These are phyloP conservation scores for Diorhabda sublineata DNA, from an alignment of 1,140 invertebrate genomes.

Conservation along the genomic window DNA sequence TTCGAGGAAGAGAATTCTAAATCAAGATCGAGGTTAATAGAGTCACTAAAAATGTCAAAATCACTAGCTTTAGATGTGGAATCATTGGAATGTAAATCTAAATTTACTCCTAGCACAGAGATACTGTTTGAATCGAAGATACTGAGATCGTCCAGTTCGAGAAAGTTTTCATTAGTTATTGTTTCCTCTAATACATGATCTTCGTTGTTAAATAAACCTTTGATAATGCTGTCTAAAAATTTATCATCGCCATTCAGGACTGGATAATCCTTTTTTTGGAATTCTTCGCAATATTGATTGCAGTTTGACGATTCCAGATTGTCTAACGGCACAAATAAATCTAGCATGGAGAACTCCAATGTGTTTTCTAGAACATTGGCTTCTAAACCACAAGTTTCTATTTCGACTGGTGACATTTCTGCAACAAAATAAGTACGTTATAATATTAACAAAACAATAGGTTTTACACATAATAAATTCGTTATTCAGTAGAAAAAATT, in stretches of 20 bases:
- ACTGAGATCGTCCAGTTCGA: conserved; percentile 22
- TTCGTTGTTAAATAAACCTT: conserved; percentile 27
- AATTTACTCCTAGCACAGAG: conserved; percentile 37
- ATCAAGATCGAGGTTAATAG: conserved; percentile 19
- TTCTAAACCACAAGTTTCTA: conserved; percentile 6
- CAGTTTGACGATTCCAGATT: conserved; percentile 23
- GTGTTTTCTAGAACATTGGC: conserved; percentile 18
- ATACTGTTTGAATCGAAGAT: conserved; percentile 29
- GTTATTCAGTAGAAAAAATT: too few species aligned
- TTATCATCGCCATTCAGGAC: conserved; percentile 31
- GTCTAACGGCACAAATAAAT: conserved; percentile 28
- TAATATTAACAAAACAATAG: too few species aligned
- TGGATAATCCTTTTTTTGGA: conserved; percentile 12
- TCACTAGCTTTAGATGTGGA: conserved; percentile 7
- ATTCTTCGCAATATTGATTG: conserved; percentile 11
- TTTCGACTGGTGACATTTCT: background rate
- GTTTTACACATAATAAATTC: too few species aligned
- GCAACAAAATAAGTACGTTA: background rate
- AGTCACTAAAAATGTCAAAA: conserved; percentile 20
- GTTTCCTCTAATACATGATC: conserved; percentile 8
- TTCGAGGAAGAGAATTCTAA: conserved; percentile 10
- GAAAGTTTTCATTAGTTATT: conserved; percentile 14
- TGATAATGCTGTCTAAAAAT: conserved; percentile 31
- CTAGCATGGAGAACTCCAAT: conserved; percentile 17
- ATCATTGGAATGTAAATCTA: conserved; percentile 29